Percentiles rank a stretch among this genome's conserved stretches.
phyloP scores from a whole-genome alignment of 2,113 vertebrate genomes.

The Notechis scutatus region DNA sequence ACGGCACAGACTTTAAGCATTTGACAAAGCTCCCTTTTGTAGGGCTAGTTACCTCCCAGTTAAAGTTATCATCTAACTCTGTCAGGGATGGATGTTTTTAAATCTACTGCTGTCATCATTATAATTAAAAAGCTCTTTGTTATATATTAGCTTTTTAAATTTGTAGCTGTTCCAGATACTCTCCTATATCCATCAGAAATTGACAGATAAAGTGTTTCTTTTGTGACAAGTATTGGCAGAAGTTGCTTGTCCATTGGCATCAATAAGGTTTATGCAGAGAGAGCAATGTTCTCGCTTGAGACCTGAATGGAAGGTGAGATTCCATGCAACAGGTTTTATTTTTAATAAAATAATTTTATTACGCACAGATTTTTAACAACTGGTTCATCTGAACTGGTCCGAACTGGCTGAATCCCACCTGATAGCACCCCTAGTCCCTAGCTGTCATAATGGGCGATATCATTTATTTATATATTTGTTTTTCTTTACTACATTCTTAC shows the following conservation, averaged over 20 bases:
- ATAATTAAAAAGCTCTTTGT: neutral
- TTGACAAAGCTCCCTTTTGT: neutral
- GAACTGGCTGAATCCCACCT: no score
- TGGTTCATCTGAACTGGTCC: no score
- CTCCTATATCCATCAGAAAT: neutral
- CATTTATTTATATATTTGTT: neutral
- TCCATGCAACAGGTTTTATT: neutral
- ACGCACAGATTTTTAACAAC: no score
- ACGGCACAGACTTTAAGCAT: neutral
- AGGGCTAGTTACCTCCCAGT: neutral
- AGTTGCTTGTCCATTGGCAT: neutral
- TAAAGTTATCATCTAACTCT: neutral
- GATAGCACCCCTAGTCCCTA: neutral
- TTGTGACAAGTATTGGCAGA: neutral
- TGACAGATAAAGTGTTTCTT: neutral
- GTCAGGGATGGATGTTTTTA: neutral
- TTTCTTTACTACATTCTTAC: neutral
- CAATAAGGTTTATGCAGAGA: neutral
- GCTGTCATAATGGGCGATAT: neutral
- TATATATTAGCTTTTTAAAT: neutral
- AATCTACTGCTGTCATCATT: neutral
- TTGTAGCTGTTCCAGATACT: neutral
- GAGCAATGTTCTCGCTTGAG: neutral
- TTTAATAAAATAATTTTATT: neutral
- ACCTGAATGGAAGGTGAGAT: neutral